These are phyloP conservation scores for Heterochromis multidens DNA, from an alignment of 2,113 vertebrate genomes.

Conservation along the genomic window DNA sequence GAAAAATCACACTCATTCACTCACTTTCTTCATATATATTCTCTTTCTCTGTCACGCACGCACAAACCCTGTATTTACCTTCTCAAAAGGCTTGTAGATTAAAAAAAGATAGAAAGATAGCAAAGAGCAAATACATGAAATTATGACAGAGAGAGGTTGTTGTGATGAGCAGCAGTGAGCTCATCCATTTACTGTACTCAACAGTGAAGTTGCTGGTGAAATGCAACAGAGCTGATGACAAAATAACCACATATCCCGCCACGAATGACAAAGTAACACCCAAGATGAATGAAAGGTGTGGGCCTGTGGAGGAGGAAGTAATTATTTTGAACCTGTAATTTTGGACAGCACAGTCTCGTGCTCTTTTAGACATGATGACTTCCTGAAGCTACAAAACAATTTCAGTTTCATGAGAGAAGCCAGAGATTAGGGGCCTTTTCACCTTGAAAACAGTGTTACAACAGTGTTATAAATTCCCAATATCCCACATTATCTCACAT, in stretches of 20 bases:
- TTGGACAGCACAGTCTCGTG: background rate
- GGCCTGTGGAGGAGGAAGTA: background rate
- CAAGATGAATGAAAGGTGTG: background rate
- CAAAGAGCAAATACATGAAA: background rate
- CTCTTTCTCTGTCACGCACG: background rate
- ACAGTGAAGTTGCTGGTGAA: slow-evolving; percentile 7
- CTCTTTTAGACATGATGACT: slow-evolving; percentile 1
- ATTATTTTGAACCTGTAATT: background rate
- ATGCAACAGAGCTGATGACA: background rate
- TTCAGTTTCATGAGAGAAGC: background rate
- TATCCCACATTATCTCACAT: background rate
- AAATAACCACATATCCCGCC: background rate
- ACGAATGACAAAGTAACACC: slow-evolving; percentile 4
- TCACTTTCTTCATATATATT: background rate
- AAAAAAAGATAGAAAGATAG: background rate
- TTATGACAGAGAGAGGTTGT: background rate
- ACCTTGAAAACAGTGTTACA: background rate
- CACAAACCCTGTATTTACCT: slow-evolving; percentile 7
- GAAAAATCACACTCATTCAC: background rate
- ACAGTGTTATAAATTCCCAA: background rate
- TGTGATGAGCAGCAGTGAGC: slow-evolving; percentile 23
- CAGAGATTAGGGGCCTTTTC: background rate
- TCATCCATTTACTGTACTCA: background rate
- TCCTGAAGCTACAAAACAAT: background rate
- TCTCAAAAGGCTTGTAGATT: background rate